Conservation (phyloP, 1,140 invertebrate genomes). For the Drosophila equinoxialis region DNA sequence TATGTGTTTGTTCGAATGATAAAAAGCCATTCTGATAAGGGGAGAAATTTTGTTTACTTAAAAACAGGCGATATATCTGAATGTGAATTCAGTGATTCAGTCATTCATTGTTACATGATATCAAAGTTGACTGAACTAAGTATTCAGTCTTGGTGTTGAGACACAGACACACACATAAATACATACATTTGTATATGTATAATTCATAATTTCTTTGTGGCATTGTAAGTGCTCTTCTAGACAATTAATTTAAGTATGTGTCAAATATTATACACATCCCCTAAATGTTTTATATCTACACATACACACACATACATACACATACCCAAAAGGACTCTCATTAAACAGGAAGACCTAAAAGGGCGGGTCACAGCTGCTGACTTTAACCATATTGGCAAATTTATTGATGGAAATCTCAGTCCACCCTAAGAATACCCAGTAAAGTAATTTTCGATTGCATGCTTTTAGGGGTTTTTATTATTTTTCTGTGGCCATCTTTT, state of each 20-base stretch:
- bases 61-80: constrained; percentile 25
- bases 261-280: constrained; percentile 14
- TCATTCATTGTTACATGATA: constrained; percentile 25
- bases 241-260: constrained; percentile 32
- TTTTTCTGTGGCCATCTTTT: constrained; percentile 13
- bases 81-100: background rate
- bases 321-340: constrained; percentile 41
- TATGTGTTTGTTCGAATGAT: constrained; percentile 31
- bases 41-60: constrained; percentile 17
- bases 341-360: constrained; percentile 65
- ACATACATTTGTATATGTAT: background rate
- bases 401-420: background rate
- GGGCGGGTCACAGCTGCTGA: constrained; percentile 11
- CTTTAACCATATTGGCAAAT: background rate
- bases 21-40: constrained; percentile 35
- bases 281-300: background rate
- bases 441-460: background rate
- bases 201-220: constrained; percentile 7
- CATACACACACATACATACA: background rate
- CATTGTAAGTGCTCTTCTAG: constrained; percentile 12
- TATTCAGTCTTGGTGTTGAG: background rate
- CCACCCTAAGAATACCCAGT: background rate
- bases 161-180: no score
- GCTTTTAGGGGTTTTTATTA: background rate
- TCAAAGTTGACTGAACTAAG: constrained; percentile 21